phyloP scores from a whole-genome alignment of 2,113 vertebrate species.

The Abramis brama region DNA sequence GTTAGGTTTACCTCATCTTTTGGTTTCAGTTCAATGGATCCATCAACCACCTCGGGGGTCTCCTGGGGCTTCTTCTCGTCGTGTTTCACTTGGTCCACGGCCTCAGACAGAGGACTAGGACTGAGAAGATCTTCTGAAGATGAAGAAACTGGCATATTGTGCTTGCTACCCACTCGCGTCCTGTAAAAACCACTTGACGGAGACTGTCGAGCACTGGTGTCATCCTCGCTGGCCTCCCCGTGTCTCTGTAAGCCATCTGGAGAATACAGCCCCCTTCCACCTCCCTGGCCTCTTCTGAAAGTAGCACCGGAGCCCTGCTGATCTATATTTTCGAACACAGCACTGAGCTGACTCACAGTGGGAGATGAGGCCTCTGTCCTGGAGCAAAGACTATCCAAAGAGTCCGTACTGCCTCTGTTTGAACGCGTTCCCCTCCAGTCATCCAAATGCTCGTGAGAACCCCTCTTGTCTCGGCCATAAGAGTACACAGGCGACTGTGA shows the following conservation, averaged over 20 bases:
- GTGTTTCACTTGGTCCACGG: constrained; percentile 44
- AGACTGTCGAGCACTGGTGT: constrained; percentile 73
- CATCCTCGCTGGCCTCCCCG: constrained; percentile 77
- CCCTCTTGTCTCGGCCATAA: constrained; percentile 83
- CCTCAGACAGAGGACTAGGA: constrained; percentile 67
- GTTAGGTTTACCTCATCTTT: constrained; percentile 50
- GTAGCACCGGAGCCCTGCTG: constrained; percentile 49
- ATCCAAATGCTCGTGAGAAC: constrained; percentile 84
- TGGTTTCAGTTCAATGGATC: constrained; percentile 67
- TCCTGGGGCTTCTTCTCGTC: constrained; percentile 53
- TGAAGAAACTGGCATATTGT: constrained; percentile 67
- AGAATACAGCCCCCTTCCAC: constrained; percentile 77
- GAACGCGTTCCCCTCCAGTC: constrained; percentile 88
- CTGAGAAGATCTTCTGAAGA: constrained; percentile 78
- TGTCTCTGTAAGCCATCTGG: constrained; percentile 72
- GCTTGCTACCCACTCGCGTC: constrained; percentile 65
- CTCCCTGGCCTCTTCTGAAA: constrained; percentile 74
- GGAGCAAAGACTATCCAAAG: constrained; percentile 94
- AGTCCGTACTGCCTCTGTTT: constrained; percentile 92
- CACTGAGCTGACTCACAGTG: constrained; percentile 95
- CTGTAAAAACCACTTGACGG: constrained; percentile 66
- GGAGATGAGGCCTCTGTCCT: constrained; percentile 92
- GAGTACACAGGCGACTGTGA: constrained; percentile 86
- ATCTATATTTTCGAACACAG: constrained; percentile 91
- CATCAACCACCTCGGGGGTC: constrained; percentile 61